Base-by-base conservation (phyloP, 2,797 vertebrate genomes). In the Benthosema pterotum region DNA sequence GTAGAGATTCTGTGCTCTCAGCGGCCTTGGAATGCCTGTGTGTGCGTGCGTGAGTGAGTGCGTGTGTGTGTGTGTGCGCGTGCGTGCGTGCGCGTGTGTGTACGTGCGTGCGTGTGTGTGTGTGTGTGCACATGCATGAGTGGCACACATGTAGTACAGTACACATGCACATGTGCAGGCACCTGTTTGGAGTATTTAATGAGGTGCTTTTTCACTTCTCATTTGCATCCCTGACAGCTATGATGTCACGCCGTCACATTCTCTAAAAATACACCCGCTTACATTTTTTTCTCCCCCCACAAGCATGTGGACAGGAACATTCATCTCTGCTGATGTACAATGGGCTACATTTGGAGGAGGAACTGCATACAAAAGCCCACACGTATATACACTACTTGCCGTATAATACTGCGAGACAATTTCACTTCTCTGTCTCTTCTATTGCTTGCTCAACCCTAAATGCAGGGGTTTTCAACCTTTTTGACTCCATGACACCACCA, bases 211-310 rank as follows among this genome's bases (percentile, higher is more conserved):
- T 65, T 70, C 32, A 32, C 32, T 67, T 22, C 57, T 68, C 60
- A 60, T 80, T 73, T 74, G 52, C 58, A 80, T 59, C 22, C 2
- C 47, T 28, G 59, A 55, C 71, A 62, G 50, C 60, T 58, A 78
- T 8, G 17, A 43, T 57, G 66, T 68, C 56, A 69, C 38, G 56
- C 60, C 65, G 46, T 67, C 74, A 71, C 54, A 52, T 65, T 32
- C 52, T 57, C 59, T 62, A 64, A 57, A 78, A 82, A 74, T 76
- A 75, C 57, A 55, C 9, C 43, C 5, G 11, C 59, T 64, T 68
- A 60, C 68, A 72, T 68, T 49, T 65, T 8, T 65, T n/a, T n/a
- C n/a, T n/a, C n/a, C n/a, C n/a, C 13, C 22, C 14, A 25, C 53
- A 58, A 19, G 47, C n/a, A 6, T 19, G n/a, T 49, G 4, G 47